Conservation (phyloP, 2,113 vertebrate genomes). For the Cettia cetti region DNA sequence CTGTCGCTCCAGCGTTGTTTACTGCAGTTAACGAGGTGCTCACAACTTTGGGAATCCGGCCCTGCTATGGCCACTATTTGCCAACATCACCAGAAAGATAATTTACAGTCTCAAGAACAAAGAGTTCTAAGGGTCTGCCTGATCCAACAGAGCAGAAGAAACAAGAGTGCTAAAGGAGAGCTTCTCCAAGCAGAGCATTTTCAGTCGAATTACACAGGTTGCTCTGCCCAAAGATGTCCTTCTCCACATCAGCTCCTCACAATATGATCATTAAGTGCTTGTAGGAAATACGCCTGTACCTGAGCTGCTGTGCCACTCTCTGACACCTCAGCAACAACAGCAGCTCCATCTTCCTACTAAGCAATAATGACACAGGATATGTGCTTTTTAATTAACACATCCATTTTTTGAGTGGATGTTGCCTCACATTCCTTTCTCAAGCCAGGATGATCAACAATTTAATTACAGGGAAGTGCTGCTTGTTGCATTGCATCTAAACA, state of each 20-base stretch:
- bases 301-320: background rate
- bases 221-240: background rate
- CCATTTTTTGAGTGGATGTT: background rate
- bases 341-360: background rate
- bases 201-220: rapidly evolving
- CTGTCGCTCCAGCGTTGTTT: rapidly evolving
- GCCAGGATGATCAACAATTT: background rate
- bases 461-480: background rate
- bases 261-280: rapidly evolving
- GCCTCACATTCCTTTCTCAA: background rate
- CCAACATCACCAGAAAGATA: background rate
- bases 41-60: background rate
- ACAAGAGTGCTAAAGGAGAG: background rate
- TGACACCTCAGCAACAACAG: background rate
- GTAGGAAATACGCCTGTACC: background rate
- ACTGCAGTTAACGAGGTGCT: rapidly evolving
- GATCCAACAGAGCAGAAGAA: background rate
- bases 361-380: background rate
- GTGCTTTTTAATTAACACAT: background rate
- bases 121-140: background rate
- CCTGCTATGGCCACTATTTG: background rate
- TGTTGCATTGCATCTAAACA: background rate
- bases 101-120: background rate
- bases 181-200: no score
- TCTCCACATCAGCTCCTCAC: background rate